These are phyloP conservation scores for Remorina albescens DNA, from an alignment of 2,797 vertebrate genomes.

Conservation along the genomic window DNA sequence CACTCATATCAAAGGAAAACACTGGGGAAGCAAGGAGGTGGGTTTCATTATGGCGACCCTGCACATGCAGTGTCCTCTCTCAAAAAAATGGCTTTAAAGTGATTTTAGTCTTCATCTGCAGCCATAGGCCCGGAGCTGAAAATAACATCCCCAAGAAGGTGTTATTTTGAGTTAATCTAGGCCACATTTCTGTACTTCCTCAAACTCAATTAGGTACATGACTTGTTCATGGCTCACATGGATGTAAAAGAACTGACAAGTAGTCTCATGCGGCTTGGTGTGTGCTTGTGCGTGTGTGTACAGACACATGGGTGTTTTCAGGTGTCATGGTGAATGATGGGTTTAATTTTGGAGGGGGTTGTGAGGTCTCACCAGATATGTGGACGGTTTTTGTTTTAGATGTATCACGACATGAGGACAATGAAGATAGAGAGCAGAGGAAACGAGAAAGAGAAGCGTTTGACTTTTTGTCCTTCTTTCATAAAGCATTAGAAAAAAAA, in stretches of 20 bases:
- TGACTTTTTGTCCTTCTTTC: slow-evolving; percentile 25
- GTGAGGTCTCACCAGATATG: slow-evolving; percentile 47
- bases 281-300: slow-evolving; percentile 8
- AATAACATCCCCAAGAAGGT: slow-evolving; percentile 53
- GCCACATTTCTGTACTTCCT: slow-evolving; percentile 63
- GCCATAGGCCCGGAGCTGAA: slow-evolving; percentile 36
- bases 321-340: slow-evolving; percentile 68
- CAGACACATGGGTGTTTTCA: slow-evolving; percentile 36
- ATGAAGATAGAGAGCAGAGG: background rate
- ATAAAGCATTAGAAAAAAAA: slow-evolving; percentile 26
- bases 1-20: slow-evolving; percentile 12
- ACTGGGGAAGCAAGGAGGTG: slow-evolving; percentile 36
- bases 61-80: slow-evolving; percentile 36
- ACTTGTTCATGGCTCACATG: slow-evolving; percentile 51
- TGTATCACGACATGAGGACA: slow-evolving; percentile 44
- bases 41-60: slow-evolving; percentile 56
- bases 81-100: slow-evolving; percentile 47
- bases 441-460: slow-evolving; percentile 12
- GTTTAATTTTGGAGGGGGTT: slow-evolving; percentile 68
- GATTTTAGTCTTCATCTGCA: slow-evolving; percentile 37
- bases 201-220: slow-evolving; percentile 57
- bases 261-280: slow-evolving; percentile 1
- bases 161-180: slow-evolving; percentile 75
- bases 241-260: slow-evolving; percentile 38
- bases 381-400: slow-evolving; percentile 61